Conservation (phyloP, 2,113 vertebrate species). For the Larimichthys polyactis region DNA sequence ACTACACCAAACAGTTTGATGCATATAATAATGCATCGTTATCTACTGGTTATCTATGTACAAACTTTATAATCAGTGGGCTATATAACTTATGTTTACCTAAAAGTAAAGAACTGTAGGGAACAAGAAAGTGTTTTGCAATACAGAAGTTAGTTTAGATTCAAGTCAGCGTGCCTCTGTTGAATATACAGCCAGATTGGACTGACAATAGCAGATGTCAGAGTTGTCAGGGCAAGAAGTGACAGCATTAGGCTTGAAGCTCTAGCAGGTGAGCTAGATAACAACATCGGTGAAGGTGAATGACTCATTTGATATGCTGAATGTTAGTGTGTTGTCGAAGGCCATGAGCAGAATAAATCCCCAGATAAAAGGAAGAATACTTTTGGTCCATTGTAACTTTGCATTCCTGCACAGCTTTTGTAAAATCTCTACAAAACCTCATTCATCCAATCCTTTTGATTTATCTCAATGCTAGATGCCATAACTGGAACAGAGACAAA, state of each 20-base stretch:
- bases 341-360: constrained; percentile 48
- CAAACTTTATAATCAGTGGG: not conserved
- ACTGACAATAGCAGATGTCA: constrained; percentile 70
- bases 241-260: constrained; percentile 58
- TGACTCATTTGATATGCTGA: constrained; percentile 62
- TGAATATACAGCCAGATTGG: constrained; percentile 50
- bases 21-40: not conserved
- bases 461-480: not conserved
- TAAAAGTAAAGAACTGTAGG: not conserved
- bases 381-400: constrained; percentile 22
- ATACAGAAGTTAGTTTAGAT: constrained; percentile 30
- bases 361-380: constrained; percentile 27
- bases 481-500: not conserved
- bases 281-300: constrained; percentile 52
- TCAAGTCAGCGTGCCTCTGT: constrained; percentile 33
- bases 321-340: constrained; percentile 37
- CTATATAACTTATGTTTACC: not conserved
- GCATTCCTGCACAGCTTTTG: constrained; percentile 8
- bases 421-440: constrained; percentile 15
- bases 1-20: constrained; percentile 1
- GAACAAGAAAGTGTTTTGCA: not conserved
- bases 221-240: constrained; percentile 59
- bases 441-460: constrained; percentile 1
- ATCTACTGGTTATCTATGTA: not conserved
- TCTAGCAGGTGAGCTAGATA: constrained; percentile 57